Evolutionary conservation across 2,797 vertebrate genomes (phyloP), one percentile per base, ranked within the genome.

Genomic region (Melanotaenia pygmaea): DNA sequence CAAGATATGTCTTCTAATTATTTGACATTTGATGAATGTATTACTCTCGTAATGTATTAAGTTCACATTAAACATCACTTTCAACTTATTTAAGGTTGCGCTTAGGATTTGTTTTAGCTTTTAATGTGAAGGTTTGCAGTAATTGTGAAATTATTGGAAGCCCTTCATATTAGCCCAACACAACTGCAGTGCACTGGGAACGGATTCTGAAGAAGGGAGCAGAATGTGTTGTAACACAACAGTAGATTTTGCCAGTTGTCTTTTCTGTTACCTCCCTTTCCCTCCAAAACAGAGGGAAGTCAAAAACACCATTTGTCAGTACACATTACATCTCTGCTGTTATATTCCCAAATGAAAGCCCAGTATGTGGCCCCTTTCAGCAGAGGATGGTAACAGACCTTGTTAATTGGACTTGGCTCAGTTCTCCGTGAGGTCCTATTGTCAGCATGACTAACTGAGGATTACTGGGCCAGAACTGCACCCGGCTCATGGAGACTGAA

Each of bases 341-440:
- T 87, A 86, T 76, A 77, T 79, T 87, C 86, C 86, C 80, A 80
- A 91, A 86, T 89, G 86, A 91, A 91, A 91, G 85, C 87, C 79
- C 89, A 83, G 90, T 90, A 89, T 92, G 87, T 89, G 90, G 89
- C 77, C 87, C 83, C 83, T 90, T 90, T 88, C 84, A 90, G 81
- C 86, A 88, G 86, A 91, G 86, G 89, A 91, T 82, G 87, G 84
- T 91, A 91, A 91, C 89, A 91, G 86, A 88, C 88, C 78, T 88
- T 84, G 88, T 83, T 94, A 94, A 94, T 93, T 93, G 92, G 91
- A 93, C 82, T 93, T 93, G 93, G 30, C 30, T 30, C 30, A 30
- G 30, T 30, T 30, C 30, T 30, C 30, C 30, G 30, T 30, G 30
- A 30, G 30, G 30, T 30, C 30, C 89, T 89, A 89, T 89, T 91